Evolutionary conservation across 1,140 invertebrate genomes (phyloP), one percentile per base, ranked within the genome.

Genomic region (Reticulitermes speratus): DNA sequence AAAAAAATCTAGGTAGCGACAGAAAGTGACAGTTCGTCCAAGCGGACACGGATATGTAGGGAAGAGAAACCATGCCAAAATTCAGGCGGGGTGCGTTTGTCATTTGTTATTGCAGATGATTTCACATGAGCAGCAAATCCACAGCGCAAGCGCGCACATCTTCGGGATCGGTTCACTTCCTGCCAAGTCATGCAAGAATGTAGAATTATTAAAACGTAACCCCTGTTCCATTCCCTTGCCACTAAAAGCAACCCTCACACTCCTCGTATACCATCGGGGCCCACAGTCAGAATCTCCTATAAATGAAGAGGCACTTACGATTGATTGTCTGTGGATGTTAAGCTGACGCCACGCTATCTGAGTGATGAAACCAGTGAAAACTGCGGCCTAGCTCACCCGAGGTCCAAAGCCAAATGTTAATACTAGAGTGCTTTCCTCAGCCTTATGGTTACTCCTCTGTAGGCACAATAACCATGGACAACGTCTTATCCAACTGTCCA

Each of bases 41-140:
- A 23, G 48, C 84, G 84, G 45, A 85, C 48, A 48, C 84, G 44
- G 59, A 85, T 30, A 44, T 38, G 85, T 7, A 5, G 85, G 44
- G 69, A 38, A 44, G 85, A 75, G 83, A 45, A 45, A 44, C 83
- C 32, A 84, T 25, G 44, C 44, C 83, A 85, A 85, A 69, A 85
- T 85, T 85, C 59, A 55, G 65, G 44, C 83, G 83, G 83, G 48
- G 59, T 86, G 86, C 82, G 82, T 86, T 86, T 86, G 86, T 86
- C 86, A 86, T 86, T 86, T 86, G 82, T 86, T 86, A 84, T 86
- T 84, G 86, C 86, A 86, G 82, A 86, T 86, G 86, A 86, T 84
- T 86, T 84, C 86, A 44, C 86, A 65, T 55, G 65, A 75, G 65
- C 65, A 75, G 65, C 65, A 75, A 75, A 75, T 75, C 65, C 6